Evolutionary conservation across 2,888 invertebrate species (phyloP).

Genomic region (Melipona beecheii): DNA sequence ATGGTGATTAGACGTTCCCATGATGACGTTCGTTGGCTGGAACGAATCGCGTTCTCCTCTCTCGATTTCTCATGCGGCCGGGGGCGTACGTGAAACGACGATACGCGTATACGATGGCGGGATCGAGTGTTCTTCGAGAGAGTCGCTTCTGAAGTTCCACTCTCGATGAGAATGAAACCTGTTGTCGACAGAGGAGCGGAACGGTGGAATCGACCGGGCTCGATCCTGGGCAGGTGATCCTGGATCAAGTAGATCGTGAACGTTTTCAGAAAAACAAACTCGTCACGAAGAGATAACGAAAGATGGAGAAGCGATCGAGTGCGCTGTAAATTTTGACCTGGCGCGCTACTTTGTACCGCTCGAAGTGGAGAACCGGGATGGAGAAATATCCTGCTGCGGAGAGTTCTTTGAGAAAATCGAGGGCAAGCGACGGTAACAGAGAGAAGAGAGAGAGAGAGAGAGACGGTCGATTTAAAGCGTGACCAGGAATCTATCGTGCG

Average conservation of each 20-base stretch:
- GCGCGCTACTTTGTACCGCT: background rate
- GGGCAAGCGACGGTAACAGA: background rate
- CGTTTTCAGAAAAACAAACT: background rate
- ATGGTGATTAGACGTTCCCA: conserved; percentile 62
- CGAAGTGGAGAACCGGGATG: too few relatives aligned
- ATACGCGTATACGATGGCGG: conserved; percentile 43
- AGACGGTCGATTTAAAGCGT: conserved; percentile 41
- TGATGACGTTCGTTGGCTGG: conserved; percentile 28
- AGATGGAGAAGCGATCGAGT: background rate
- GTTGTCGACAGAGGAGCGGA: conserved; percentile 36
- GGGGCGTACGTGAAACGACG: conserved; percentile 51
- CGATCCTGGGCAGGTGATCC: background rate
- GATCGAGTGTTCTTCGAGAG: conserved; percentile 41
- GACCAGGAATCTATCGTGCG: conserved; percentile 41
- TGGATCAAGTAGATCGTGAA: background rate
- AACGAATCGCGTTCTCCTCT: conserved; percentile 19
- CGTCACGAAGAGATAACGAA: too few relatives aligned
- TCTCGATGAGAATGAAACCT: conserved; percentile 55
- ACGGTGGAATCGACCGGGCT: conserved; percentile 27
- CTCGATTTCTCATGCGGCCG: conserved; percentile 45
- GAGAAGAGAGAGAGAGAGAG: background rate
- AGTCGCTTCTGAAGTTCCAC: conserved; percentile 43
- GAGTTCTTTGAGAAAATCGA: conserved; percentile 2
- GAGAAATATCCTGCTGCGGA: background rate
- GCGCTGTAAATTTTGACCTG: background rate